Base-by-base conservation (phyloP, 2,888 invertebrate genomes). In the Dryocosmus kuriphilus region DNA sequence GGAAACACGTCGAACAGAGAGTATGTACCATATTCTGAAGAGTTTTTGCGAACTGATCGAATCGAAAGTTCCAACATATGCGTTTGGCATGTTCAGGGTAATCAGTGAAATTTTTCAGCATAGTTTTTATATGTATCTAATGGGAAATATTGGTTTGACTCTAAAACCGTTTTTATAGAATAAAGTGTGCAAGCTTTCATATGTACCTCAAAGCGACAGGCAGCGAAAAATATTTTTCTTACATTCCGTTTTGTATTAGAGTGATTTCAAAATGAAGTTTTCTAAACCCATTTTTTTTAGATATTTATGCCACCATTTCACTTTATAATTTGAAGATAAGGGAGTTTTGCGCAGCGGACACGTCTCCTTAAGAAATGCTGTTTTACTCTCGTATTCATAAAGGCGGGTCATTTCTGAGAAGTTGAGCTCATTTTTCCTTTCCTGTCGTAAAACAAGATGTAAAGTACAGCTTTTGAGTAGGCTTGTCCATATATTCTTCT, bases 361-460 rank as follows among this genome's bases (percentile, higher is more conserved):
- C 9, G 46, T 35, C 19, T 38, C 2, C 35, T 51, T 71, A 30
- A 51, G 32, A 71, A 71, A 71, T 14, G 27, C n/a, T 32, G 32
- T 32, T 60, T 76, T 24, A 32, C 57, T 62, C 63, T 82, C 80
- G 78, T 80, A 82, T 85, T 86, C 85, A 85, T 86, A 85, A 85
- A 84, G 81, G 81, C 80, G 82, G 84, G 82, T 84, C 84, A 85
- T 83, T 84, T 82, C 83, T 81, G 84, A 85, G 85, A 80, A 80
- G 86, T 83, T 80, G 81, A 86, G 80, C 80, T 38, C 30, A 74
- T 51, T 74, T 41, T 74, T 60, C 55, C 62, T 51, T 57, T 32
- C 38, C 32, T 46, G 19, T 41, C 80, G 57, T 71, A 51, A 71
- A 71, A 71, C 51, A 51, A 71, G 51, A 32, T 51, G 30, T 51